These are phyloP conservation scores for Rhinolophus ferrumequinum DNA, from an alignment of 2,113 vertebrate species.

Conservation along the genomic window DNA sequence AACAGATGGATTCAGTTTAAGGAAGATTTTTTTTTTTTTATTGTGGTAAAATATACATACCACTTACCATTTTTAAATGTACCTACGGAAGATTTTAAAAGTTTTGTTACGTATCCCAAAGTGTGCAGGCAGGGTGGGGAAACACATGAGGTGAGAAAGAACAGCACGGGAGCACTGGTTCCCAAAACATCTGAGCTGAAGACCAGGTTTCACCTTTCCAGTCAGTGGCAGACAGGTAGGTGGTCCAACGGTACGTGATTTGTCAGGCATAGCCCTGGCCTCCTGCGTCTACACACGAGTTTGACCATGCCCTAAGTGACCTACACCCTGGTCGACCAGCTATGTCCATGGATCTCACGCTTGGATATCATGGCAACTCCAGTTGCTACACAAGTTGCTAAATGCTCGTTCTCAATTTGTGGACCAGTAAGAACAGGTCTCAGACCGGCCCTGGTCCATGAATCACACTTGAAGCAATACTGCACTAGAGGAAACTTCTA, in stretches of 20 bases:
- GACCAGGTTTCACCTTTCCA: background rate
- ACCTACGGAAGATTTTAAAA: background rate
- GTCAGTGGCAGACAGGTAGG: accelerated
- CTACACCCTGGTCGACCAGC: accelerated
- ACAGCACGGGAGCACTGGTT: accelerated
- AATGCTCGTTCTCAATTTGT: background rate
- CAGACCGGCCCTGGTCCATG: background rate
- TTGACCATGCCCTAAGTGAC: no score
- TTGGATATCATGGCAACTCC: background rate
- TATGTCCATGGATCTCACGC: accelerated
- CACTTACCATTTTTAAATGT: background rate
- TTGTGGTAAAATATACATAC: background rate
- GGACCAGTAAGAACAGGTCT: background rate
- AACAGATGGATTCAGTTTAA: background rate
- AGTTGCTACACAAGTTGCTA: background rate
- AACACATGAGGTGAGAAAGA: background rate
- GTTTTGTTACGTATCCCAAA: background rate
- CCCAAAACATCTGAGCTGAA: background rate
- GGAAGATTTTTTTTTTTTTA: background rate
- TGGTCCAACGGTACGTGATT: background rate
- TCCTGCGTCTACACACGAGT: accelerated
- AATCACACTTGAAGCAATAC: background rate
- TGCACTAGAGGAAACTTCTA: background rate
- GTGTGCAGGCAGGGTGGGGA: no score
- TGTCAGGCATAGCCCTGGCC: accelerated